Conservation (phyloP, 1,140 invertebrate genomes). For the Aphidius ervi region DNA sequence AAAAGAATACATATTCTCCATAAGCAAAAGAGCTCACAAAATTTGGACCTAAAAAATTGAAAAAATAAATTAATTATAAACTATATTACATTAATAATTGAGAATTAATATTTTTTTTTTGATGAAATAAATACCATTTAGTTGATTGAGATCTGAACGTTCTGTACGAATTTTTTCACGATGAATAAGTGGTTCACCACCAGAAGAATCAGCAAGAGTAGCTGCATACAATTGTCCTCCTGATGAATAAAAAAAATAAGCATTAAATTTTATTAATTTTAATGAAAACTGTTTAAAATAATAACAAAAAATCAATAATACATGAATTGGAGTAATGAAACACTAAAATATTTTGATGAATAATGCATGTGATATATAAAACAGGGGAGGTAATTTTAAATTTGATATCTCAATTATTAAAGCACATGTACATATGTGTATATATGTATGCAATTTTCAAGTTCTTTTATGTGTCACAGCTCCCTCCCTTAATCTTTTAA, state of each 20-base stretch:
- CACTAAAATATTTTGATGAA: neutral
- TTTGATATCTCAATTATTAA: constrained; percentile 11
- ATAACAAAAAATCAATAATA: too few species aligned
- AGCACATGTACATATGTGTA: too few species aligned
- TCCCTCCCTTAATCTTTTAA: neutral
- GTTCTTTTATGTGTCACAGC: neutral
- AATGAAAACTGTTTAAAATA: constrained; percentile 15
- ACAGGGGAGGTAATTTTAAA: too few species aligned
- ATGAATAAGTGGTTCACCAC: constrained; percentile 88
- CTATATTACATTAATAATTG: neutral
- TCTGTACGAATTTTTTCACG: constrained; percentile 82
- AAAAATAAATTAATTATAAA: constrained; percentile 5
- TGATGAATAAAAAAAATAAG: constrained; percentile 45
- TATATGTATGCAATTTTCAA: constrained; percentile 2
- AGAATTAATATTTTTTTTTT: constrained; percentile 6
- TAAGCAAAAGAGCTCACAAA: constrained; percentile 93
- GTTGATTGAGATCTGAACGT: constrained; percentile 70
- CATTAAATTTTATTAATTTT: constrained; percentile 3
- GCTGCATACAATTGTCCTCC: constrained; percentile 88
- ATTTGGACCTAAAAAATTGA: constrained; percentile 68
- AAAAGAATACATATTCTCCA: constrained; percentile 94
- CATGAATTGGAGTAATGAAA: too few species aligned
- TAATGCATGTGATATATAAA: too few species aligned
- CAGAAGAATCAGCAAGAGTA: constrained; percentile 92
- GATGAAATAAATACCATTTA: constrained; percentile 58